Evolutionary conservation across 2,113 vertebrate genomes (phyloP).

Genomic region (Cepphus grylle): DNA sequence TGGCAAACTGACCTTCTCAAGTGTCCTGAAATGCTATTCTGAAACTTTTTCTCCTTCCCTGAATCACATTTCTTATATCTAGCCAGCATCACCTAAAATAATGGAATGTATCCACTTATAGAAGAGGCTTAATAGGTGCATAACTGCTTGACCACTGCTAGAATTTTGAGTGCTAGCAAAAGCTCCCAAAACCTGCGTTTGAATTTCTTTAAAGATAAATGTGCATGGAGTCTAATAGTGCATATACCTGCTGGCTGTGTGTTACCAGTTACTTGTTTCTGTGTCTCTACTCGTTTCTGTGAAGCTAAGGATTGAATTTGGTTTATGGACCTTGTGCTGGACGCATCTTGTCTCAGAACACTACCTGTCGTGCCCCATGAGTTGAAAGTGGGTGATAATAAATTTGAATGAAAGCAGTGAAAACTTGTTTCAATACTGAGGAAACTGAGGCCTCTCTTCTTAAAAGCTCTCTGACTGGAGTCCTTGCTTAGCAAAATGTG

Average conservation of each 20-base stretch:
- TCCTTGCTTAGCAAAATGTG: background rate
- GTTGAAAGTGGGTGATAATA: background rate
- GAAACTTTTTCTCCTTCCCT: background rate
- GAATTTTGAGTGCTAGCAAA: background rate
- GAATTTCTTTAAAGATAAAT: background rate
- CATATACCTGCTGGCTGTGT: background rate
- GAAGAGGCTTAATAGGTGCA: background rate
- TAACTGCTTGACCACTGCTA: background rate
- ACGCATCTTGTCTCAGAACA: background rate
- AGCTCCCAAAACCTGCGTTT: background rate
- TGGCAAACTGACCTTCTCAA: background rate
- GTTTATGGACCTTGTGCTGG: background rate
- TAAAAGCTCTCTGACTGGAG: background rate
- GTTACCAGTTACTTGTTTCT: background rate
- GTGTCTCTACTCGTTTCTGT: background rate
- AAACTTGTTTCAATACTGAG: background rate
- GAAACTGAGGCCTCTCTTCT: background rate
- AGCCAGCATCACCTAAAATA: background rate
- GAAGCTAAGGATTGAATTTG: background rate
- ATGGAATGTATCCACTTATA: background rate
- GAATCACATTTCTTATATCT: background rate
- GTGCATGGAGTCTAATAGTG: background rate
- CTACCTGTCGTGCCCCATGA: fast-evolving
- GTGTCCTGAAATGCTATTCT: background rate
- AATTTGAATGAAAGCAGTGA: background rate